phyloP scores from a whole-genome alignment of 2,888 invertebrate genomes.

The Amblyteles armatorius region DNA sequence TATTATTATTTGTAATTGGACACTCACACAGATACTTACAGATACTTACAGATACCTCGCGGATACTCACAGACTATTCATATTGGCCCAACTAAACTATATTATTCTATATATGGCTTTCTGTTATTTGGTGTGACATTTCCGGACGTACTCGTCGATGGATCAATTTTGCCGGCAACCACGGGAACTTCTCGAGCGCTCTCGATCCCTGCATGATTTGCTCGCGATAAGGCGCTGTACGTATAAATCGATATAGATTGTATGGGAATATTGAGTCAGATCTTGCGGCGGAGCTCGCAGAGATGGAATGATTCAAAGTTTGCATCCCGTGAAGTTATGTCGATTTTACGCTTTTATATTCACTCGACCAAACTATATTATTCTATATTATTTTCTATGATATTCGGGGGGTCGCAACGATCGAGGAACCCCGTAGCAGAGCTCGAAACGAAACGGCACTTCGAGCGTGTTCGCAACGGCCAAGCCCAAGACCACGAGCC shows the following conservation, averaged over 20 bases:
- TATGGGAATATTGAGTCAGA: slow-evolving; percentile 27
- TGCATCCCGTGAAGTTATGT: neutral
- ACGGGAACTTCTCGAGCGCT: slow-evolving; percentile 25
- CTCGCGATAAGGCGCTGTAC: slow-evolving; percentile 32
- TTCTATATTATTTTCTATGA: neutral
- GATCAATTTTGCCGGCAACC: neutral
- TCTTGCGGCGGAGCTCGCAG: neutral
- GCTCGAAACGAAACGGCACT: slow-evolving; percentile 29
- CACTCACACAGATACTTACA: no score
- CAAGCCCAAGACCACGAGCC: slow-evolving; percentile 47
- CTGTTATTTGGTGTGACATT: no score
- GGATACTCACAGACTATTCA: no score
- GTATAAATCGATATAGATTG: slow-evolving; percentile 41
- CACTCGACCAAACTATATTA: no score
- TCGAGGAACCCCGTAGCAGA: slow-evolving; percentile 29
- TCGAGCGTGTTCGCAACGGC: slow-evolving; percentile 48
- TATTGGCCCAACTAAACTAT: no score
- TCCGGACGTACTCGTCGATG: no score
- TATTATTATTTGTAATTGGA: no score
- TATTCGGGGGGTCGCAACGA: neutral
- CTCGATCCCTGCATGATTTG: slow-evolving; percentile 57
- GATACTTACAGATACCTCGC: no score
- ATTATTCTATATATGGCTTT: no score
- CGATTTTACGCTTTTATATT: no score
- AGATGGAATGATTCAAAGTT: slow-evolving; percentile 17